Evolutionary conservation across 1,140 invertebrate species (phyloP).

Genomic region (Stenopsyche tienmushanensis): DNA sequence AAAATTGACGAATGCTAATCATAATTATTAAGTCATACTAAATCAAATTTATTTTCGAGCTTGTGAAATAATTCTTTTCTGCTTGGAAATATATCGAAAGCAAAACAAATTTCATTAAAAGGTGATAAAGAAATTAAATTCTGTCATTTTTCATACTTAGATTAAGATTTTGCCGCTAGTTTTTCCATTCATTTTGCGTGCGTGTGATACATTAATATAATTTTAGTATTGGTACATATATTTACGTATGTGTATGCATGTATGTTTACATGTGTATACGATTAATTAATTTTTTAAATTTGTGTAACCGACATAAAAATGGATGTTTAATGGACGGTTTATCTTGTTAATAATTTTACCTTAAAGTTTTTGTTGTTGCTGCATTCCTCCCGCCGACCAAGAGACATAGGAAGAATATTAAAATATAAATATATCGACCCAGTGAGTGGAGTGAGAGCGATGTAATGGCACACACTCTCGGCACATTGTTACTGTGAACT

Average conservation of each 20-base stretch:
- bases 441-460: slow-evolving; percentile 32
- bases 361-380: slow-evolving; percentile 40
- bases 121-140: slow-evolving; percentile 11
- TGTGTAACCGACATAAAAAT: slow-evolving; percentile 16
- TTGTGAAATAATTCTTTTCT: slow-evolving; percentile 16
- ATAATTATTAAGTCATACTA: slow-evolving; percentile 18
- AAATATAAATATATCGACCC: slow-evolving; percentile 38
- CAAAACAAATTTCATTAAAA: slow-evolving; percentile 1
- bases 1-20: slow-evolving; percentile 21
- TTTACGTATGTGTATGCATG: background rate
- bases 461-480: slow-evolving; percentile 1
- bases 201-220: slow-evolving; percentile 42
- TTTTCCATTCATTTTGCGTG: slow-evolving; percentile 40
- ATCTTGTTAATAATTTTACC: slow-evolving; percentile 28
- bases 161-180: slow-evolving; percentile 39
- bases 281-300: no score
- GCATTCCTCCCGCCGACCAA: slow-evolving; percentile 43
- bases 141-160: slow-evolving; percentile 22
- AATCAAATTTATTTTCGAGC: slow-evolving; percentile 27
- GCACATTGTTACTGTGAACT: slow-evolving; percentile 14
- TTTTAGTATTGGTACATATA: slow-evolving; percentile 21
- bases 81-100: slow-evolving; percentile 8
- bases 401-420: slow-evolving; percentile 41
- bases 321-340: slow-evolving; percentile 22
- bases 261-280: no score